These are phyloP conservation scores for Thumatha senex DNA, from an alignment of 2,888 invertebrate genomes.

Conservation along the genomic window DNA sequence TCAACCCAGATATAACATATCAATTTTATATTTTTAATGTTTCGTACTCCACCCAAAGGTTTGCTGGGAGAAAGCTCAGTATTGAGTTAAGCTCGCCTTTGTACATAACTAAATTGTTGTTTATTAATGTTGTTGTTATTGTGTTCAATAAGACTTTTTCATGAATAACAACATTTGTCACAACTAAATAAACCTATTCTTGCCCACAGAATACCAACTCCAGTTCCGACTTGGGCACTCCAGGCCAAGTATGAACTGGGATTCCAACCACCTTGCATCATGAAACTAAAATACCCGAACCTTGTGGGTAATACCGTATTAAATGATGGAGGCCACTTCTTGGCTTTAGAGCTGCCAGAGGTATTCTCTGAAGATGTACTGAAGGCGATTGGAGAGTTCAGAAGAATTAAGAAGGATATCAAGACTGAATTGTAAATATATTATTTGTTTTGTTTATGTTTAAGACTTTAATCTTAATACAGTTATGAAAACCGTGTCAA, in stretches of 20 bases:
- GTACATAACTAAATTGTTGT: no score
- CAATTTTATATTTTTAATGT: no score
- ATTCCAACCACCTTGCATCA: constrained; percentile 81
- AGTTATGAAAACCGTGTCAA: no score
- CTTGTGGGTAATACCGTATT: constrained; percentile 85
- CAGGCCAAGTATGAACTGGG: constrained; percentile 88
- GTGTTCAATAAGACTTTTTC: no score
- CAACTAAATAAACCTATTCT: constrained; percentile 19
- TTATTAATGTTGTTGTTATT: no score
- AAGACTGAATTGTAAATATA: constrained; percentile 71
- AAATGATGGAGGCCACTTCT: constrained; percentile 92
- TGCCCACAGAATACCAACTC: constrained; percentile 81
- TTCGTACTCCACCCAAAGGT: no score
- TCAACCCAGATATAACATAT: no score
- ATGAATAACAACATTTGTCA: no score
- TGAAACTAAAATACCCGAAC: constrained; percentile 84
- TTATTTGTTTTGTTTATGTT: background rate
- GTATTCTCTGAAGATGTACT: constrained; percentile 87
- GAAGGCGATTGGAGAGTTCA: constrained; percentile 55
- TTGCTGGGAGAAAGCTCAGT: no score
- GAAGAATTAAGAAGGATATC: constrained; percentile 32
- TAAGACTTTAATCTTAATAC: no score
- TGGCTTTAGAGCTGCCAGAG: constrained; percentile 90
- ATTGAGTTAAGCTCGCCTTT: no score
- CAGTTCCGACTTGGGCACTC: constrained; percentile 87